Evolutionary conservation across 2,888 invertebrate species (phyloP), one percentile per base, ranked within the genome.

Genomic region (Andrena hattorfiana): DNA sequence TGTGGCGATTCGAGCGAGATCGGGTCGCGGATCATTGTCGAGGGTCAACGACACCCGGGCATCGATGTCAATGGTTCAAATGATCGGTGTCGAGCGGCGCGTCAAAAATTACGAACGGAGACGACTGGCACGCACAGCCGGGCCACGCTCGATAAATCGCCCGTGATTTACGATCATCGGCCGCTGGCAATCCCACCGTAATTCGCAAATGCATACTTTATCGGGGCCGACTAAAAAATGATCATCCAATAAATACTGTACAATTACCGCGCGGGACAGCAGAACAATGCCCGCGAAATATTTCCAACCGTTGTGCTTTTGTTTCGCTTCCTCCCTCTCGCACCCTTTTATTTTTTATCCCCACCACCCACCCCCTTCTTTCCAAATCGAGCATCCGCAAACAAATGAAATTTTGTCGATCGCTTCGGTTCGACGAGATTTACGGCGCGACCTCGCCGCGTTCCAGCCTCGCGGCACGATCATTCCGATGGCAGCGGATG

Each of bases 41-140:
- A n/a, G 68, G 81, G 83, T 83, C 81, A 77, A 72, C 73, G 74
- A 60, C 66, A 68, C 23, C 48, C 63, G 68, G 54, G 51, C 77
- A 62, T 73, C 67, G 77, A 66, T 85, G 82, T 82, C 85, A 77
- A 79, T 79, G 85, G 79, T 72, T 80, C 85, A 42, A 80, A 81
- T 75, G 77, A 77, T 72, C 81, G 69, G 66, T 68, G 84, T 63
- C 60, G 64, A 23, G 76, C 63, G 81, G 67, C 75, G 70, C 83
- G 82, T 83, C 77, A 82, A 81, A 81, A 83, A 82, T 83, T 77
- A 64, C 77, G 49, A 59, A 75, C 75, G 48, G 16, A 49, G 68
- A 59, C 66, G 42, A 13, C 23, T 8, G 23, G 8, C 64, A n/a
- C 48, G 70, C 62, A n/a, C 64, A 32, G 59, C 7, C 51, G 30